Base-by-base conservation (phyloP, 2,888 invertebrate genomes). In the Scaptomyza polygonia region DNA sequence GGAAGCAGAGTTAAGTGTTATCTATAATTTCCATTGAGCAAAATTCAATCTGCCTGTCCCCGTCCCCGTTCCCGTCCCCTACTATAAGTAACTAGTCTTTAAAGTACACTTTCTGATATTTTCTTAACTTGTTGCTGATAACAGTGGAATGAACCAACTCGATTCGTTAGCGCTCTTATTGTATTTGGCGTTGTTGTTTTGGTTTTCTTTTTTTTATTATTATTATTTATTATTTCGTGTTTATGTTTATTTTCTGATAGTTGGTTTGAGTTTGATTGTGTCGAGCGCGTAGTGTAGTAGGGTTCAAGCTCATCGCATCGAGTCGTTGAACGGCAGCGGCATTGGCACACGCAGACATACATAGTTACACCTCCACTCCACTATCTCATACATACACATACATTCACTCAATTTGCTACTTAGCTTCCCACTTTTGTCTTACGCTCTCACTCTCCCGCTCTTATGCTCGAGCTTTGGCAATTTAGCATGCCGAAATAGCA, bases 271-370 rank as follows among this genome's bases (percentile, higher is more conserved):
- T 55, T 16, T 43, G 21, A 47, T 16, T 43, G 48, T 16, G 44
- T 44, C 34, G 54, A 18, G 21, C 18, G 34, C 8, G n/a, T n/a
- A n/a, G n/a, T n/a, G n/a, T n/a, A n/a, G n/a, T n/a, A 14, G 34
- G 48, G 47, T 73, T 72, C 74, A 53, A 58, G 54, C 64, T 59
- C 49, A 58, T 51, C 59, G 71, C 49, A 58, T 47, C 59, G 71
- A 71, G 84, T 80, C 84, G 74, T 65, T 77, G 84, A 79, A 83
- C 79, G 84, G 55, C 56, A 25, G 25, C 57, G 84, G 44, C 84
- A 83, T 74, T 83, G 79, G 78, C 67, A 0, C 14, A 21, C 49
- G 7, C 11, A 11, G 11, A n/a, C 21, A 11, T 4, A 25, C 14
- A 21, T 11, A 12, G 12, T 5, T 25, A 25, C 25, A 25, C 30